Evolutionary conservation across 53 echinoderm and acorn worm genomes (phyloP), one percentile per base, ranked within the genome.

Genomic region (Holothuria scabra): DNA sequence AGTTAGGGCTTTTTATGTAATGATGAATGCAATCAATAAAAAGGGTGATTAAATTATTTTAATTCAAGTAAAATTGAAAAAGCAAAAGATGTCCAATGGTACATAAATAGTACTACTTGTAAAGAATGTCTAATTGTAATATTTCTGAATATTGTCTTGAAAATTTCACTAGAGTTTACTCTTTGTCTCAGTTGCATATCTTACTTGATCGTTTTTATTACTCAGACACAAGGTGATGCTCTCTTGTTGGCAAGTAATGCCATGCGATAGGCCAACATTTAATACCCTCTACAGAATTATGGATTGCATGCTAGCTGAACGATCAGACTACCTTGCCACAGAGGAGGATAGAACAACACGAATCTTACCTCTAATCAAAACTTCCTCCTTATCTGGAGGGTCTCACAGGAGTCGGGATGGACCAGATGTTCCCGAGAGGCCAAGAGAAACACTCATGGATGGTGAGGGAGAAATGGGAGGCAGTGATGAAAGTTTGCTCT

Each of bases 241-340:
- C 46, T 70, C 86, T 1, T 92, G 92, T 61, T 92, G 92, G 92
- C 84, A 85, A 58, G 83, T 66, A 5, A 86, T 66, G 30, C 92
- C 92, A 29, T 81, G 79, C n/a, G 89, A 92, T 18, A 37, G 92
- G 44, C 92, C 92, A 32, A 89, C 89, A 20, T 92, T 92, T 64
- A 89, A 86, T 65, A 66, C 85, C 19, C 56, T 92, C 13, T 85
- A 88, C 63, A 81, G 84, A 46, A 88, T 79, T 29, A 63, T 91
- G 37, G 91, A 91, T 28, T 84, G 81, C 65, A 71, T 91, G 80
- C 64, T 91, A 13, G 91, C 87, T 3, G 64, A 84, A 28, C 66
- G 72, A 23, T 84, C 91, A 24, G 91, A 91, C 59, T 91, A 91
- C 66, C 60, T 91, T 12, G 81, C 87, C 21, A 85, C 91, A 0